Conservation (phyloP, 2,797 vertebrate genomes). For the Triplophysa bombifrons region DNA sequence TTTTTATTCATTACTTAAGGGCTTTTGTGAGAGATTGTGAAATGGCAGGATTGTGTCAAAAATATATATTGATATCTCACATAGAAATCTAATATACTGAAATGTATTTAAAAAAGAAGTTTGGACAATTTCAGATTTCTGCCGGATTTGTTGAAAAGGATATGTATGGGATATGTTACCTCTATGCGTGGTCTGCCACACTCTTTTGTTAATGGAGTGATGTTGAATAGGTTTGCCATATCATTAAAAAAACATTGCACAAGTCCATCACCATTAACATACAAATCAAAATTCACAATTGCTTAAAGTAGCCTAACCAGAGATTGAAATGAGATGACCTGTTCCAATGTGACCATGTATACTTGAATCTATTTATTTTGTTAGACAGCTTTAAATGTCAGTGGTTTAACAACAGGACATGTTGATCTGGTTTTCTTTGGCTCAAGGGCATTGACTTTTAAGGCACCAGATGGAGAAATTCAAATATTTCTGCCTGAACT, state of each 20-base stretch:
- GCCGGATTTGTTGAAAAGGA: too few species aligned
- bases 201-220: conserved; percentile 5
- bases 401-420: conserved; percentile 20
- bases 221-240: background rate
- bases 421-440: conserved; percentile 29
- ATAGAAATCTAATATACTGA: background rate
- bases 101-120: too few species aligned
- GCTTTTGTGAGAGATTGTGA: conserved; percentile 24
- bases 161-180: background rate
- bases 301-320: background rate
- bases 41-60: background rate
- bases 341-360: conserved; percentile 14
- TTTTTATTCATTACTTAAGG: conserved; percentile 9
- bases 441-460: conserved; percentile 18
- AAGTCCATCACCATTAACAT: background rate
- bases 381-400: conserved; percentile 31
- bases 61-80: background rate
- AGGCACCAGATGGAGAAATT: background rate
- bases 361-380: conserved; percentile 19
- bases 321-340: background rate
- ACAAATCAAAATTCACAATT: background rate
- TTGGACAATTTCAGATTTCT: background rate
- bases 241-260: background rate
- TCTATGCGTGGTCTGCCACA: background rate
- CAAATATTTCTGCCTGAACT: background rate